A percentile compares a stretch with the other conserved stretches of the same genome.
Conservation (phyloP, 2,888 invertebrate genomes). For the Volucella inanis region DNA sequence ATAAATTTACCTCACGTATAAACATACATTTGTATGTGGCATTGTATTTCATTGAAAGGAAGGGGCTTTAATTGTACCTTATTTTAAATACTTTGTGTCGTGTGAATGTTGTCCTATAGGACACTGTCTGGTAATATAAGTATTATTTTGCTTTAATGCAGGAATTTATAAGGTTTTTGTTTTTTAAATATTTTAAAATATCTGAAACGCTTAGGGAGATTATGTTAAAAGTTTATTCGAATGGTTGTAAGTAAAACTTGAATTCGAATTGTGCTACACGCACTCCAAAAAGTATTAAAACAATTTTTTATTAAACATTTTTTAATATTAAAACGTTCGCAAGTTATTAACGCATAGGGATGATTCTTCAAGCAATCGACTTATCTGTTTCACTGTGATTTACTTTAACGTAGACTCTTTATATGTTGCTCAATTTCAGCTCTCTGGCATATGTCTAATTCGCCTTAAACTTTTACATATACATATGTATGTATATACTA, state of each 20-base stretch:
- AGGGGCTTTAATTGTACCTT: constrained; percentile 32
- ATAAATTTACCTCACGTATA: neutral
- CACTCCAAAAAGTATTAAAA: no score
- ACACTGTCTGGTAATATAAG: constrained; percentile 3
- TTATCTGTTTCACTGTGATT: no score
- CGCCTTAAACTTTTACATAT: no score
- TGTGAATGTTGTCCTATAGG: constrained; percentile 10
- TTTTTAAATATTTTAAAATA: constrained; percentile 1
- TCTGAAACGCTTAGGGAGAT: neutral
- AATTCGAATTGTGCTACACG: neutral
- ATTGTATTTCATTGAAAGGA: constrained; percentile 1
- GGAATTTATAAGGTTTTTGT: neutral
- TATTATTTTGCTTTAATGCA: neutral
- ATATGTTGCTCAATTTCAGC: no score
- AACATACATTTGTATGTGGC: neutral
- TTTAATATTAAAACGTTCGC: no score
- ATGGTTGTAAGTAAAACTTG: neutral
- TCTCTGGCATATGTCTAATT: no score
- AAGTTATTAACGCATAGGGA: no score
- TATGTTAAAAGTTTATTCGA: neutral
- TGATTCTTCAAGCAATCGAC: no score
- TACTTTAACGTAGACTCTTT: no score
- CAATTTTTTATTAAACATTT: no score
- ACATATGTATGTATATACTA: no score
- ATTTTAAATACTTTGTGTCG: constrained; percentile 23